Evolutionary conservation across 2,113 vertebrate species (phyloP).

Genomic region (Lamprologus sp.): DNA sequence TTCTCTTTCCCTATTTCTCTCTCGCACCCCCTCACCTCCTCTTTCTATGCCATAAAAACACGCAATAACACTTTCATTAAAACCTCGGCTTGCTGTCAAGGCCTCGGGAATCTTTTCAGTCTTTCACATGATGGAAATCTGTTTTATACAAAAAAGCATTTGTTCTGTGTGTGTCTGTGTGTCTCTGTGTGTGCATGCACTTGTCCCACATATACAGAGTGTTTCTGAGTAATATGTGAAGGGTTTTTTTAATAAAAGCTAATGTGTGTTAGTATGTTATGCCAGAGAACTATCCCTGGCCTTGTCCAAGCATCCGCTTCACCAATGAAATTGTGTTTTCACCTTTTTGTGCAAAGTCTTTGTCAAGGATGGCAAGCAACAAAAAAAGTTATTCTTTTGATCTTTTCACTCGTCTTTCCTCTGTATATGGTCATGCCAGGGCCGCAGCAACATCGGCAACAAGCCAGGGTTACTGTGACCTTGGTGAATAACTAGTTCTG

Average conservation of each 20-base stretch:
- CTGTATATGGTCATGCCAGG: neutral
- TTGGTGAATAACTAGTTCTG: neutral
- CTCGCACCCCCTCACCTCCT: neutral
- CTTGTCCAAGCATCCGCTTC: slow-evolving; percentile 16
- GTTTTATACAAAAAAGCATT: slow-evolving; percentile 1
- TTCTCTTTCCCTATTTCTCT: neutral
- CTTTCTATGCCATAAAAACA: neutral
- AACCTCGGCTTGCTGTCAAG: slow-evolving; percentile 11
- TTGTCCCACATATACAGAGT: neutral
- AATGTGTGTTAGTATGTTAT: neutral
- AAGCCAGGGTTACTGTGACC: slow-evolving; percentile 5
- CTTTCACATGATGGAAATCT: neutral
- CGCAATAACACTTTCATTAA: neutral
- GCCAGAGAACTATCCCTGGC: neutral
- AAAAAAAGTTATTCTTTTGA: neutral
- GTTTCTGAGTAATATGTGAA: neutral
- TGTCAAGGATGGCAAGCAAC: neutral
- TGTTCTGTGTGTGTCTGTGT: neutral
- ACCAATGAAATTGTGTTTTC: neutral
- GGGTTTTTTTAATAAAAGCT: neutral
- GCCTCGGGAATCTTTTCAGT: neutral
- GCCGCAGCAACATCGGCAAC: neutral
- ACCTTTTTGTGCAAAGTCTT: neutral
- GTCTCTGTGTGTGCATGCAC: neutral
- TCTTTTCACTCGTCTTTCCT: neutral